A percentile compares a stretch with the other conserved stretches of the same genome.
Conservation (phyloP, 2,113 vertebrate species). For the Athene cunicularia region DNA sequence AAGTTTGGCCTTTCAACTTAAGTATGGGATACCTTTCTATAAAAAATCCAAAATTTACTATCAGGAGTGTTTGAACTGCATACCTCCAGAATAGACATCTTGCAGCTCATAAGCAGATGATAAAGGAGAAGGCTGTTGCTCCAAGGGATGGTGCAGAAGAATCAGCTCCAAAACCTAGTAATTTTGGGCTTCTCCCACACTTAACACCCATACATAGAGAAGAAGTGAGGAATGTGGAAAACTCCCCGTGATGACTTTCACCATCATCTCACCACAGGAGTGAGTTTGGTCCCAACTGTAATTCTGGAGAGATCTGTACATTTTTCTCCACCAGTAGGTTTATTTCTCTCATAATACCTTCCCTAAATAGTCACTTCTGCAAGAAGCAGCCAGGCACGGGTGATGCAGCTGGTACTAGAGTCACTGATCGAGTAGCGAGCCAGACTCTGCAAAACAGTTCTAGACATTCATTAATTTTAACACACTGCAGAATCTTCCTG, state of each 20-base stretch:
- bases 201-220: not conserved
- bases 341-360: not conserved
- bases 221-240: not conserved
- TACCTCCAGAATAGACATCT: not conserved
- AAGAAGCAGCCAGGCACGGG: not conserved
- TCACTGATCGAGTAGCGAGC: not conserved
- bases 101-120: not conserved
- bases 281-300: not conserved
- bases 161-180: not conserved
- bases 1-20: not conserved
- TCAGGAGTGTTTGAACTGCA: not conserved
- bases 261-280: not conserved
- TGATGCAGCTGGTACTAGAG: not conserved
- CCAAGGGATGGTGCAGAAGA: not conserved
- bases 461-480: constrained; percentile 6
- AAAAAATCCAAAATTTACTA: not conserved
- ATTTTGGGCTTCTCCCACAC: not conserved
- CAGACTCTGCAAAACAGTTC: not conserved
- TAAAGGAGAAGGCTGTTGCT: not conserved
- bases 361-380: not conserved
- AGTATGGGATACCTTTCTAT: not conserved
- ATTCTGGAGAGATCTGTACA: not conserved
- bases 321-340: not conserved
- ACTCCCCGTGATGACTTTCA: not conserved
- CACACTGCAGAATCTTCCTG: not conserved